Evolutionary conservation across 2,888 invertebrate species (phyloP).

Genomic region (Ormyrus nitidulus): DNA sequence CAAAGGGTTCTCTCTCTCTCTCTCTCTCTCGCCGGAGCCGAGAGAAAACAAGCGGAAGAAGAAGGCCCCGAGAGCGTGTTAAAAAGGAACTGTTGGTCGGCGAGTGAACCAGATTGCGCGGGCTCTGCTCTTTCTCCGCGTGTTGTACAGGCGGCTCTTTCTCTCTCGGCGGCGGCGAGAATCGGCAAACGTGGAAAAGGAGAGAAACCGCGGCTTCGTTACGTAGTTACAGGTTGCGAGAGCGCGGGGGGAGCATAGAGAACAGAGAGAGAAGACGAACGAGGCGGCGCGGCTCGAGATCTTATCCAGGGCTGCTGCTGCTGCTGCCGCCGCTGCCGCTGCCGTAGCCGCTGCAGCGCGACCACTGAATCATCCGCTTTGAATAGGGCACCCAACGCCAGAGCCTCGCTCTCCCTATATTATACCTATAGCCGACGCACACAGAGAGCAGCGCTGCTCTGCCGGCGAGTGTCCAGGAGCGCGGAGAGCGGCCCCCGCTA

Average conservation of each 20-base stretch:
- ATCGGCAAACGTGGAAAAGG: conserved; percentile 45
- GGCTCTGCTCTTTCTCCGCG: conserved; percentile 9
- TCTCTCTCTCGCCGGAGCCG: not conserved
- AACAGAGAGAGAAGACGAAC: conserved; percentile 64
- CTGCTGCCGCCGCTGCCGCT: conserved; percentile 68
- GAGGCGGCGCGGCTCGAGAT: conserved; percentile 69
- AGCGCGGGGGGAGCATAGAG: conserved; percentile 39
- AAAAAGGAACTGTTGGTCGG: conserved; percentile 18
- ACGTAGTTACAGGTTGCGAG: conserved; percentile 70
- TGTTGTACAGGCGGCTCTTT: not conserved
- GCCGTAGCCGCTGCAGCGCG: conserved; percentile 74
- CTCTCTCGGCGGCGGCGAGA: not conserved
- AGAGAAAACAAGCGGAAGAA: conserved; percentile 10
- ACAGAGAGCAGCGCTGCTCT: not conserved
- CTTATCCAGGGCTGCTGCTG: conserved; percentile 67
- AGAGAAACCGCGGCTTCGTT: conserved; percentile 62
- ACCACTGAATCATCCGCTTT: conserved; percentile 75
- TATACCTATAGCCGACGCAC: conserved; percentile 60
- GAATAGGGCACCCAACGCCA: conserved; percentile 69
- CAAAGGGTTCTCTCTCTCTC: not conserved
- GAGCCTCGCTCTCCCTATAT: conserved; percentile 66
- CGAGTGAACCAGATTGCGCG: conserved; percentile 44
- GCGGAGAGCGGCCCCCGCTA: not conserved
- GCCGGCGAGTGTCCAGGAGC: not conserved
- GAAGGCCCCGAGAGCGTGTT: not conserved